Evolutionary conservation across 92 coral and sea anemone species (phyloP), one percentile per base, ranked within the genome.

Genomic region (Zoanthus sociatus): DNA sequence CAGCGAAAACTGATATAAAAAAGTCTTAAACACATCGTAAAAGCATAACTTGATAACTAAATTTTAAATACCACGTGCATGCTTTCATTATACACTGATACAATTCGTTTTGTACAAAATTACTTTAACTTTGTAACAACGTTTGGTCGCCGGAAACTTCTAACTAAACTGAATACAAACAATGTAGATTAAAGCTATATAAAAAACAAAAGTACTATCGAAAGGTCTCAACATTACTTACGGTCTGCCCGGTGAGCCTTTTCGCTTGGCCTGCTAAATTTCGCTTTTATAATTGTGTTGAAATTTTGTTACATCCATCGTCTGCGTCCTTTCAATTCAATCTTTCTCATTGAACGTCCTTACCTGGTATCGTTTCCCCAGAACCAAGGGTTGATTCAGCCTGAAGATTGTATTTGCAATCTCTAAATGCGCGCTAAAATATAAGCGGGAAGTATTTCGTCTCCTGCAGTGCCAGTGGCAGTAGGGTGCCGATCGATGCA

Each of bases 401-500:
- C 73, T 68, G 30, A 68, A 68, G 73, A 6, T 68, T 68, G 73
- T 4, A 68, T 68, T 68, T 68, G 73, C 21, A 68, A 68, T 68
- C 73, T 71, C 7, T 71, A 71, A 71, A 30, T 9, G 42, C 76
- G 76, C 76, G 76, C 76, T 71, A 71, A 71, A 70, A 58, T 71
- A 31, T 32, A 71, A 30, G 76, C 76, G 76, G 76, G 76, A 71
- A 71, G 7, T 71, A 50, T 71, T 50, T 71, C 32, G 76, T 31
- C 44, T 71, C 76, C 42, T 37, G 42, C 42, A 37, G 42, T 71
- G 76, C 16, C 76, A 71, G 76, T 71, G 37, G 76, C 26, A 26
- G 26, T 26, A 26, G 26, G 26, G 26, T 71, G 47, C 42, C 42
- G 42, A n/a, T 71, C 16, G 76, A n/a, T 71, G 76, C 76, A 68